Evolutionary conservation across 2,113 vertebrate species (phyloP).

Genomic region (Upupa epops): DNA sequence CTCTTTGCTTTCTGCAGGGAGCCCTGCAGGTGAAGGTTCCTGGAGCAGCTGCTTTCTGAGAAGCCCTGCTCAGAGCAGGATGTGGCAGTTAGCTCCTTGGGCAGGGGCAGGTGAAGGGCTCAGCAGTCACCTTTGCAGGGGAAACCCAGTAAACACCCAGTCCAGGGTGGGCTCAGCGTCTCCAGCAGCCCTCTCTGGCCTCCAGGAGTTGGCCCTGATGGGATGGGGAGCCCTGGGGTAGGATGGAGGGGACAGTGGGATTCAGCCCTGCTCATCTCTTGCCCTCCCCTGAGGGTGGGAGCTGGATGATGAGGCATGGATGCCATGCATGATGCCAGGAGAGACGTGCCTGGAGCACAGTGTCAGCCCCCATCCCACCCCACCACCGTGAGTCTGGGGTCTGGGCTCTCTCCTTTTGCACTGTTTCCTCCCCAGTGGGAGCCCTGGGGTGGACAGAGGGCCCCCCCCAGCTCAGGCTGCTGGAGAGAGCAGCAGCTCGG

Average conservation of each 20-base stretch:
- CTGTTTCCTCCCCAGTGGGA: background rate
- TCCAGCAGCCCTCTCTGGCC: background rate
- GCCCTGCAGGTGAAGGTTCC: background rate
- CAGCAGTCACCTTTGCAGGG: too few relatives aligned
- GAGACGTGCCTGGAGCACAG: background rate
- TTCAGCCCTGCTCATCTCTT: background rate
- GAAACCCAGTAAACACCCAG: background rate
- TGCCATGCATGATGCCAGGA: background rate
- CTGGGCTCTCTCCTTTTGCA: background rate
- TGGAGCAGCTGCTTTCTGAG: background rate
- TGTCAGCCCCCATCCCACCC: background rate
- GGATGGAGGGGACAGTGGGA: background rate
- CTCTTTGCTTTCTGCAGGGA: background rate
- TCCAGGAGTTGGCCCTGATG: rapidly evolving
- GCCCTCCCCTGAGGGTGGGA: background rate
- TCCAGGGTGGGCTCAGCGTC: background rate
- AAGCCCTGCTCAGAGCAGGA: background rate
- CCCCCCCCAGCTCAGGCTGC: background rate
- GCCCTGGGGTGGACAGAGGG: background rate
- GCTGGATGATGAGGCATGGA: background rate
- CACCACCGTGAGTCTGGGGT: rapidly evolving
- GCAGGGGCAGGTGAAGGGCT: background rate
- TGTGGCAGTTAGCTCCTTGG: background rate
- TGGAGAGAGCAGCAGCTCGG: background rate
- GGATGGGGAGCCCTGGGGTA: background rate